phyloP scores from a whole-genome alignment of 1,140 invertebrate species.

The Olivierus martensii region DNA sequence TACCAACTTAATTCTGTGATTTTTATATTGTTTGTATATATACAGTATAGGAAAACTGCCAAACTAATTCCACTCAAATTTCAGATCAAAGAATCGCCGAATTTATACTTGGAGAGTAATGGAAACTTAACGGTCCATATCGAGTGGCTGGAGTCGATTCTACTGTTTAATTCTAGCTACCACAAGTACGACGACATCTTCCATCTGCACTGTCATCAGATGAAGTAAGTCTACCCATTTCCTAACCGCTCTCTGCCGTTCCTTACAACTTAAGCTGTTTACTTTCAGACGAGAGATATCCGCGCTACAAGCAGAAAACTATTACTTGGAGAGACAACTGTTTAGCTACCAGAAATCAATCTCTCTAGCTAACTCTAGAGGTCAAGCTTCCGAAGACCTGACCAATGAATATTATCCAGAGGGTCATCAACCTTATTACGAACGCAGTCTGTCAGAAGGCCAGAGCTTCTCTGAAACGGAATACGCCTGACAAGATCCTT shows the following conservation, averaged over 20 bases:
- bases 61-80: no score
- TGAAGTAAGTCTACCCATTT: slow-evolving; percentile 43
- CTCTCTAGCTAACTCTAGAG: slow-evolving; percentile 44
- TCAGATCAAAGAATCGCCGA: slow-evolving; percentile 14
- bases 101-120: slow-evolving; percentile 53
- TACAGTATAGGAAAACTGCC: no score
- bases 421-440: neutral
- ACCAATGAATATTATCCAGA: neutral
- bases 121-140: slow-evolving; percentile 61
- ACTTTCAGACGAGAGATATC: slow-evolving; percentile 56
- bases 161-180: slow-evolving; percentile 71
- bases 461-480: slow-evolving; percentile 7
- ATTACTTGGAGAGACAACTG: slow-evolving; percentile 65
- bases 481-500: slow-evolving; percentile 1
- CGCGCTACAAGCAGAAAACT: slow-evolving; percentile 70
- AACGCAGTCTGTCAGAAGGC: neutral
- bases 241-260: no score
- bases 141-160: slow-evolving; percentile 71
- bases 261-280: neutral
- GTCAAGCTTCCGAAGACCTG: slow-evolving; percentile 3
- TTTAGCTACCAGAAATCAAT: slow-evolving; percentile 76
- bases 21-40: no score
- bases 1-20: no score
- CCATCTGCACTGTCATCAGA: slow-evolving; percentile 70
- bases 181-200: slow-evolving; percentile 75